Evolutionary conservation across 2,113 vertebrate species (phyloP).

Genomic region (Maccullochella peelii): DNA sequence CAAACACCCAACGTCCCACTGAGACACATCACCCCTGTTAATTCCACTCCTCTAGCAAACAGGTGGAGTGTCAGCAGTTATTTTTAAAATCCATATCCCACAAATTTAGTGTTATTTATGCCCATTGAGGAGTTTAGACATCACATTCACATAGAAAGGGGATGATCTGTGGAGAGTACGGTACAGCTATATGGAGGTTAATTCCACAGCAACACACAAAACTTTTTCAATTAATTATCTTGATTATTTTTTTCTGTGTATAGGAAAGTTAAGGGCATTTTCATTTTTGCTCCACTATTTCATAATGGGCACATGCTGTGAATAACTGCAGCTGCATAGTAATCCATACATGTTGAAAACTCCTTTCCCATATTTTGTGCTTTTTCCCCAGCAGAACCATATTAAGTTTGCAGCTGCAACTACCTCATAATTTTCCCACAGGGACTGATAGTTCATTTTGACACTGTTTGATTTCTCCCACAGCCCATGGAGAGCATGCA

Average conservation of each 20-base stretch:
- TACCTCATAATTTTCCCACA: background rate
- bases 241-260: background rate
- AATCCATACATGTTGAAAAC: background rate
- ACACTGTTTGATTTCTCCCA: conserved; percentile 12
- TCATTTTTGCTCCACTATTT: background rate
- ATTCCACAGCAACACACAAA: background rate
- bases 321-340: background rate
- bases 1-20: background rate
- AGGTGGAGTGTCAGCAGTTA: background rate
- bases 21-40: background rate
- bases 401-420: background rate
- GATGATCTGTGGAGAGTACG: background rate
- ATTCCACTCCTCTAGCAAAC: background rate
- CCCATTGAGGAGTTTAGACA: background rate
- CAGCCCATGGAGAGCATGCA: conserved; percentile 90
- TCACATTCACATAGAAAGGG: background rate
- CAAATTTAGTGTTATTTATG: background rate
- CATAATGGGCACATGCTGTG: background rate
- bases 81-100: background rate
- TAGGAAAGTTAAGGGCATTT: background rate
- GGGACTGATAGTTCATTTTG: background rate
- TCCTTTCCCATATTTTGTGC: background rate
- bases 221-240: background rate
- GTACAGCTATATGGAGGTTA: too few species aligned
- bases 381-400: background rate